Evolutionary conservation across 2,888 invertebrate species (phyloP).

Genomic region (Hemaris fuciformis): DNA sequence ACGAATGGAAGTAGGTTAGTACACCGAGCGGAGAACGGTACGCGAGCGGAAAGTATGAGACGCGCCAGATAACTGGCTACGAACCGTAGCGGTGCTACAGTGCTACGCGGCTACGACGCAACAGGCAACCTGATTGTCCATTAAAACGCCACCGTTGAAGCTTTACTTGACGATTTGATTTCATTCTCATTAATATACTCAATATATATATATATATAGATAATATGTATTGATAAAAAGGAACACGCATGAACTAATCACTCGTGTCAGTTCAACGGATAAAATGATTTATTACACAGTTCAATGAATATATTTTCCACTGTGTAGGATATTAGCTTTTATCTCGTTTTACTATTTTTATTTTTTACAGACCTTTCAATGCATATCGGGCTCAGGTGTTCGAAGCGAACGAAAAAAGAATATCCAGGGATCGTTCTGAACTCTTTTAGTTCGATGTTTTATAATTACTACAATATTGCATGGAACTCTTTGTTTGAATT

Average conservation of each 20-base stretch:
- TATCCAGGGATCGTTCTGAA: not conserved
- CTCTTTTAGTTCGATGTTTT: not conserved
- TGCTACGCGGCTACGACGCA: constrained; percentile 44
- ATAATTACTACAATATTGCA: not conserved
- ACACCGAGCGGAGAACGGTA: constrained; percentile 42
- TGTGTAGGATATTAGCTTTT: not conserved
- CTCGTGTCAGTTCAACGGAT: not conserved
- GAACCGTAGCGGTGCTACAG: constrained; percentile 47
- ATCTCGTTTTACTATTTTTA: not conserved
- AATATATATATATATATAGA: too few species aligned
- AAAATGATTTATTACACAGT: not conserved
- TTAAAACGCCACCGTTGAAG: not conserved
- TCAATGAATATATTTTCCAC: not conserved
- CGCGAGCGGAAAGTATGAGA: constrained; percentile 66
- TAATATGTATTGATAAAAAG: not conserved
- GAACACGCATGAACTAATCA: not conserved
- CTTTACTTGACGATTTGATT: not conserved
- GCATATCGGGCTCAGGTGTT: not conserved
- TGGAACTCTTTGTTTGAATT: not conserved
- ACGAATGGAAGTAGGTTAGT: constrained; percentile 50
- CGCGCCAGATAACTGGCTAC: constrained; percentile 71
- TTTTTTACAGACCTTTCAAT: not conserved
- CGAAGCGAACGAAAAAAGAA: not conserved
- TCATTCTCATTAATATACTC: not conserved
- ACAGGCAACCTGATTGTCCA: constrained; percentile 51